Evolutionary conservation across 2,888 invertebrate species (phyloP).

Genomic region (Drosophila demipolita): DNA sequence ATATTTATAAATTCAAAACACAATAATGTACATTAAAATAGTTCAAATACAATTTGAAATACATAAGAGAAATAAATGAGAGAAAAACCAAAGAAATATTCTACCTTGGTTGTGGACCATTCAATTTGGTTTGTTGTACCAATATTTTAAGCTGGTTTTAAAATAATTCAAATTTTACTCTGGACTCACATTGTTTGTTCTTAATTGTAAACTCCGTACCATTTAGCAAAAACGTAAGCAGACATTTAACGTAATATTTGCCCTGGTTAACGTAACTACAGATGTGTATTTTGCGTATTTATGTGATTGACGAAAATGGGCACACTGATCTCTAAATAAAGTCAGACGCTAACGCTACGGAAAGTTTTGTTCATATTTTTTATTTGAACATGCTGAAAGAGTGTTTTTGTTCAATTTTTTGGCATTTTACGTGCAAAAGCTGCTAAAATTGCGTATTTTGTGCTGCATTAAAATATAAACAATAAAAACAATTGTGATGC

Average conservation of each 20-base stretch:
- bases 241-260: background rate
- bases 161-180: background rate
- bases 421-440: conserved; percentile 21
- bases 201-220: conserved; percentile 8
- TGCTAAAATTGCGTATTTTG: conserved; percentile 43
- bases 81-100: conserved; percentile 19
- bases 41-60: conserved; percentile 82
- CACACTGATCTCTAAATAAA: conserved; percentile 41
- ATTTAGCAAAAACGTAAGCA: conserved; percentile 15
- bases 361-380: conserved; percentile 40
- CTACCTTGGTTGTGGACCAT: background rate
- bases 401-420: conserved; percentile 30
- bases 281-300: conserved; percentile 18
- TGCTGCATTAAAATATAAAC: conserved; percentile 38
- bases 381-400: conserved; percentile 41
- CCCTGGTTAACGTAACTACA: background rate
- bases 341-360: conserved; percentile 65
- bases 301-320: conserved; percentile 21
- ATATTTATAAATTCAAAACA: conserved; percentile 69
- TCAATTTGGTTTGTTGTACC: background rate
- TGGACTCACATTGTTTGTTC: background rate
- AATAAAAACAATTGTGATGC: conserved; percentile 75
- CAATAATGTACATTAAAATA: conserved; percentile 75
- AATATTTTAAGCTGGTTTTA: background rate
- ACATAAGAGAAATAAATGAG: conserved; percentile 70